Evolutionary conservation across 2,888 invertebrate genomes (phyloP).

Genomic region (Cepaea hortensis): DNA sequence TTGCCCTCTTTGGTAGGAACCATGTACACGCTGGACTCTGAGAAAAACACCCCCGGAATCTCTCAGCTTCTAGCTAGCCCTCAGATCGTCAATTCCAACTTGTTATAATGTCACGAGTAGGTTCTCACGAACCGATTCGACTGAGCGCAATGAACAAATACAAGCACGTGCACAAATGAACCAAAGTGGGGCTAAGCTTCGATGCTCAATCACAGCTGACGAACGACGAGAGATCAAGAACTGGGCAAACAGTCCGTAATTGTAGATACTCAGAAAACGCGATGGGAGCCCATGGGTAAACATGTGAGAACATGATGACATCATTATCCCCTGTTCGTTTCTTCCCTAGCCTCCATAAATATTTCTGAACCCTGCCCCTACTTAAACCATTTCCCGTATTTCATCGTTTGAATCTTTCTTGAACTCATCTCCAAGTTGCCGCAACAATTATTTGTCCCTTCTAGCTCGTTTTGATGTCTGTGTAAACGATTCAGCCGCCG

Average conservation of each 20-base stretch:
- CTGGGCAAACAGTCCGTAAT: slow-evolving; percentile 10
- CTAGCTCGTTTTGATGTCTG: background rate
- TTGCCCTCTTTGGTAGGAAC: too few relatives aligned
- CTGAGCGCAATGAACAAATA: slow-evolving; percentile 10
- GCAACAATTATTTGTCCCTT: slow-evolving; percentile 2
- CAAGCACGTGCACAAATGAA: background rate
- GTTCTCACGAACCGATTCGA: background rate
- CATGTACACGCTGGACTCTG: too few relatives aligned
- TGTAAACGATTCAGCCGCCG: background rate
- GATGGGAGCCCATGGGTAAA: background rate
- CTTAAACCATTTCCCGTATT: too few relatives aligned
- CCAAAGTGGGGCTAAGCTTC: background rate
- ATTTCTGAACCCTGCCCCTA: background rate
- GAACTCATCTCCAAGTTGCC: too few relatives aligned
- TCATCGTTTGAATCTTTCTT: too few relatives aligned
- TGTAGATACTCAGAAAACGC: slow-evolving; percentile 4
- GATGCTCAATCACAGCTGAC: slow-evolving; percentile 18
- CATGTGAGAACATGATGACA: slow-evolving; percentile 15
- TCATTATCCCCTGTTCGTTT: slow-evolving; percentile 5
- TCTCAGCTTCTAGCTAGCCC: background rate
- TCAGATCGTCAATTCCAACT: background rate
- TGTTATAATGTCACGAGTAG: background rate
- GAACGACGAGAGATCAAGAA: slow-evolving; percentile 2
- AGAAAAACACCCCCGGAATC: too few relatives aligned
- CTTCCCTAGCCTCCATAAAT: background rate